A percentile compares a stretch with the other conserved stretches of the same genome.
These are phyloP conservation scores for Psylliodes chrysocephalus DNA, from an alignment of 2,888 invertebrate species.

Conservation along the genomic window DNA sequence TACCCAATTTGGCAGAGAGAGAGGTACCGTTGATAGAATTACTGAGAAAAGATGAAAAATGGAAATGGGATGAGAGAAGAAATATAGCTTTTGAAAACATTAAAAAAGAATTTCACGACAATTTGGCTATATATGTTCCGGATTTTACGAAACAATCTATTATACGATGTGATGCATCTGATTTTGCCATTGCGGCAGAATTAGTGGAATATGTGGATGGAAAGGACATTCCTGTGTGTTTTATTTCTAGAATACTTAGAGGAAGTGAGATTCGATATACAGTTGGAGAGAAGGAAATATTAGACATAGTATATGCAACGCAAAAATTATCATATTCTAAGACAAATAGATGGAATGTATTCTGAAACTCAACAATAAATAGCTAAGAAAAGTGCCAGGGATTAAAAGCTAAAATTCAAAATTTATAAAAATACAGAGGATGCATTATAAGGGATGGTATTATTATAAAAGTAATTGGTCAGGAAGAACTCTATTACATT, in stretches of 20 bases:
- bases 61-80: conserved; percentile 17
- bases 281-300: conserved; percentile 15
- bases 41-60: conserved; percentile 23
- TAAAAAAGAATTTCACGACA: conserved; percentile 12
- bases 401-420: neutral
- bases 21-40: conserved; percentile 22
- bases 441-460: neutral
- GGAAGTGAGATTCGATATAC: conserved; percentile 15
- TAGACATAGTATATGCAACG: conserved; percentile 19
- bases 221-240: conserved; percentile 17
- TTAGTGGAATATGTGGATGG: conserved; percentile 6
- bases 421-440: neutral
- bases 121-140: conserved; percentile 16
- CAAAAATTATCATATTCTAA: conserved; percentile 11
- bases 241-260: conserved; percentile 5
- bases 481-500: neutral
- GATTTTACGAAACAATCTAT: conserved; percentile 8
- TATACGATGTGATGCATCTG: conserved; percentile 19
- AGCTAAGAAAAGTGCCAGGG: neutral
- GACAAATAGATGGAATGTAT: neutral
- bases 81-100: conserved; percentile 19
- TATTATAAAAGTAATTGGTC: neutral
- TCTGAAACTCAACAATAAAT: neutral
- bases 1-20: conserved; percentile 18
- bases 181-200: conserved; percentile 12